Conservation (phyloP, 2,113 vertebrate genomes). For the Nannospalax galili region DNA sequence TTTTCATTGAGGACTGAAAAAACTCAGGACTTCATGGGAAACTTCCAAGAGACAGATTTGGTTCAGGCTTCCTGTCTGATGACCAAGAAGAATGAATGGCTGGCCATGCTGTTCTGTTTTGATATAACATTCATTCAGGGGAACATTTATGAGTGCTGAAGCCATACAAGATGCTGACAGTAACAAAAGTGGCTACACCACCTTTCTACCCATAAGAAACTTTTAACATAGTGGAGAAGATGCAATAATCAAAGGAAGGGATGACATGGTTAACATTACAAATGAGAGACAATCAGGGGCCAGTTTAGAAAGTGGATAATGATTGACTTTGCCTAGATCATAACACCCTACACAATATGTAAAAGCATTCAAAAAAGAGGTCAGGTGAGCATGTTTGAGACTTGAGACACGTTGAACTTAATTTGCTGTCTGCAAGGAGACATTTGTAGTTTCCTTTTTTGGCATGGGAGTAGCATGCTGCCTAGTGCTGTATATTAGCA, state of each 20-base stretch:
- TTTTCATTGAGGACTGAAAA: not conserved
- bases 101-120: not conserved
- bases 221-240: not conserved
- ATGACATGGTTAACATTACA: rapidly evolving
- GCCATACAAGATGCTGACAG: not conserved
- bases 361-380: not conserved
- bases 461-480: not conserved
- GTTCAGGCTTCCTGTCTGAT: not conserved
- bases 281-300: no score
- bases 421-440: not conserved
- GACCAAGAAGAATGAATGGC: not conserved
- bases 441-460: not conserved
- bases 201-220: not conserved
- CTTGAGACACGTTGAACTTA: not conserved
- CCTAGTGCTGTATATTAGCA: not conserved
- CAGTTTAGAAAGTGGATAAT: not conserved
- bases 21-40: not conserved
- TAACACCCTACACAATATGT: not conserved
- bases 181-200: not conserved
- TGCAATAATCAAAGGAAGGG: not conserved
- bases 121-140: not conserved
- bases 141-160: not conserved
- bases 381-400: not conserved
- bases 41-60: not conserved
- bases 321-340: not conserved